Percentiles rank a stretch among this genome's conserved stretches.
phyloP scores from a whole-genome alignment of 2,113 vertebrate species.

The Nothoprocta perdicaria region DNA sequence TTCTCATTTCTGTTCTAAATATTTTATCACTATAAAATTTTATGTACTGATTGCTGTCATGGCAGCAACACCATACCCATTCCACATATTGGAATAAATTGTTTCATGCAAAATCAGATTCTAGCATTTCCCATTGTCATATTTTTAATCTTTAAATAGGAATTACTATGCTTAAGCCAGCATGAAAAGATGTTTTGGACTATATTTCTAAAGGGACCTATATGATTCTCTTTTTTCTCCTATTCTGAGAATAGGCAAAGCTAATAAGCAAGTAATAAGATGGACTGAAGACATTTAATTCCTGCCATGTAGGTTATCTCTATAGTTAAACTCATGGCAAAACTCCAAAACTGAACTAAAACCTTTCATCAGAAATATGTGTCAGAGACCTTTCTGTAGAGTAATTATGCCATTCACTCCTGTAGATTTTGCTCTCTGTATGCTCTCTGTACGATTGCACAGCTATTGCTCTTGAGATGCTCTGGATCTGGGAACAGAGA shows the following conservation, averaged over 20 bases:
- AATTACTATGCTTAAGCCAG: background rate
- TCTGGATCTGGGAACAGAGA: background rate
- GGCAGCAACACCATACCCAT: background rate
- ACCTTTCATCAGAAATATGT: fast-evolving
- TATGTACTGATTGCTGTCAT: background rate
- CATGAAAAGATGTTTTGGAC: background rate
- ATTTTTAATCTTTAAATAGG: background rate
- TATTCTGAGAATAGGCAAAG: background rate
- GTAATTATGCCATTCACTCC: background rate
- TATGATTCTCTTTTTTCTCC: background rate
- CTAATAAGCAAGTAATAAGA: background rate
- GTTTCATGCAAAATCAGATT: background rate
- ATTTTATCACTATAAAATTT: background rate
- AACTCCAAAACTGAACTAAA: background rate
- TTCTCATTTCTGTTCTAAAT: background rate
- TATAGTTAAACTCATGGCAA: fast-evolving
- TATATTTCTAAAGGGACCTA: background rate
- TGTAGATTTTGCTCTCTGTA: background rate
- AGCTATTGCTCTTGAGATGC: background rate
- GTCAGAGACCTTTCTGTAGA: fast-evolving
- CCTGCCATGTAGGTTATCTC: background rate
- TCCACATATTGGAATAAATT: background rate
- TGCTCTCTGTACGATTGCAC: background rate
- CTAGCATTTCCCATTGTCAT: background rate
- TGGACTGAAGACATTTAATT: background rate